Percentiles rank a stretch among this genome's conserved stretches.
phyloP scores from a whole-genome alignment of 2,113 vertebrate species.

The Chamaea fasciata region DNA sequence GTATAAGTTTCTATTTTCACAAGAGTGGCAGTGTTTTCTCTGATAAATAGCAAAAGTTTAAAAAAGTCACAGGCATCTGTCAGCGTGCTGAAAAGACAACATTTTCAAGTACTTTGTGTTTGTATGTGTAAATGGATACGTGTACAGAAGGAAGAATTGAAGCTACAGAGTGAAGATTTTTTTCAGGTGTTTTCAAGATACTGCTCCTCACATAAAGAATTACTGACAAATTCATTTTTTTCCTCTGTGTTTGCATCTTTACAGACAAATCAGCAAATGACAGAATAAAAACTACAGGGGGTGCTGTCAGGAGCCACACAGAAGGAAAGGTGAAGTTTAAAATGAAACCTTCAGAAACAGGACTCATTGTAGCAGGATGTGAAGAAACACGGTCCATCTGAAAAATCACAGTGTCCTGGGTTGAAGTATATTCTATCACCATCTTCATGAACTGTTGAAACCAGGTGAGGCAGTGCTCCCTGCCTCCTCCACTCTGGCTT shows the following conservation, averaged over 20 bases:
- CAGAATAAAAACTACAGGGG: neutral
- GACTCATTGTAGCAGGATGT: neutral
- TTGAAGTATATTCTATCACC: no score
- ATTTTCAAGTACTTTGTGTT: neutral
- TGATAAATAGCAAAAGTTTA: slow-evolving; percentile 14
- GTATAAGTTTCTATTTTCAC: neutral
- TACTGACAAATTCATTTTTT: neutral
- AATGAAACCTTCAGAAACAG: neutral
- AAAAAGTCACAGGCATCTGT: neutral
- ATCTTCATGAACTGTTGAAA: no score
- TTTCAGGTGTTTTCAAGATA: neutral
- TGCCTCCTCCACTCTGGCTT: no score
- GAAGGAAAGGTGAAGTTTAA: neutral
- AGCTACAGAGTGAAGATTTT: neutral
- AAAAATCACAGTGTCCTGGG: no score
- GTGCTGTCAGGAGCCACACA: neutral
- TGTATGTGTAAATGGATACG: neutral
- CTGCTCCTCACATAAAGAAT: neutral
- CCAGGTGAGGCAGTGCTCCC: no score
- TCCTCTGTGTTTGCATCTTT: neutral
- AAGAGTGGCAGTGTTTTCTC: neutral
- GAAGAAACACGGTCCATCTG: neutral
- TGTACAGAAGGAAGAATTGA: neutral
- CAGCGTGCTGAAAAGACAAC: neutral
- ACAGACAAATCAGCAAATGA: neutral